phyloP scores from a whole-genome alignment of 2,797 vertebrate genomes.

The Pampus argenteus region DNA sequence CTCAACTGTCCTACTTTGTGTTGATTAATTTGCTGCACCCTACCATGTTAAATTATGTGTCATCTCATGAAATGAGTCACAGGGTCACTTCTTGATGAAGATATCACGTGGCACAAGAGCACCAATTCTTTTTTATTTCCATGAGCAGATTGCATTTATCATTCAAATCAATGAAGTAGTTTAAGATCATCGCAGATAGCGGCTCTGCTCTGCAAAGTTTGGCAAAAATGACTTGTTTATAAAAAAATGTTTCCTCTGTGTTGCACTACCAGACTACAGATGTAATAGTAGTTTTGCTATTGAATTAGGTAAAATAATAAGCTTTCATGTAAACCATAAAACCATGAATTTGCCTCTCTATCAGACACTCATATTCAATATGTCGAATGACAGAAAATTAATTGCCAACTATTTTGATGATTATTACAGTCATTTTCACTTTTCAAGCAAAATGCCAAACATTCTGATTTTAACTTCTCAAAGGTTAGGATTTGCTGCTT shows the following conservation, averaged over 20 bases:
- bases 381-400: too few relatives aligned
- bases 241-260: too few relatives aligned
- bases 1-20: not conserved
- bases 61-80: conserved; percentile 14
- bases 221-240: too few relatives aligned
- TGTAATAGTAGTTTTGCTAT: too few relatives aligned
- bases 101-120: conserved; percentile 30
- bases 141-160: conserved; percentile 32
- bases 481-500: too few relatives aligned
- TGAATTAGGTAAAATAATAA: too few relatives aligned
- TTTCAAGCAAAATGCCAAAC: too few relatives aligned
- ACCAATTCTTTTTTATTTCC: not conserved
- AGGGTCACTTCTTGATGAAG: conserved; percentile 14
- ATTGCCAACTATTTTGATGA: too few relatives aligned
- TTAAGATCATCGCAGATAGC: conserved; percentile 37
- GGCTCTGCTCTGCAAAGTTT: not conserved
- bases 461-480: too few relatives aligned
- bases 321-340: too few relatives aligned
- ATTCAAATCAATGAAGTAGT: not conserved
- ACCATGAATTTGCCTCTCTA: not conserved
- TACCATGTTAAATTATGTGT: not conserved
- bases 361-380: not conserved
- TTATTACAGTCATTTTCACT: too few relatives aligned
- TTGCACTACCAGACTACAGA: too few relatives aligned
- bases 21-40: conserved; percentile 1